Percentiles rank a stretch among this genome's conserved stretches.
Conservation (phyloP, 2,797 vertebrate genomes). For the Typhlichthys subterraneus region DNA sequence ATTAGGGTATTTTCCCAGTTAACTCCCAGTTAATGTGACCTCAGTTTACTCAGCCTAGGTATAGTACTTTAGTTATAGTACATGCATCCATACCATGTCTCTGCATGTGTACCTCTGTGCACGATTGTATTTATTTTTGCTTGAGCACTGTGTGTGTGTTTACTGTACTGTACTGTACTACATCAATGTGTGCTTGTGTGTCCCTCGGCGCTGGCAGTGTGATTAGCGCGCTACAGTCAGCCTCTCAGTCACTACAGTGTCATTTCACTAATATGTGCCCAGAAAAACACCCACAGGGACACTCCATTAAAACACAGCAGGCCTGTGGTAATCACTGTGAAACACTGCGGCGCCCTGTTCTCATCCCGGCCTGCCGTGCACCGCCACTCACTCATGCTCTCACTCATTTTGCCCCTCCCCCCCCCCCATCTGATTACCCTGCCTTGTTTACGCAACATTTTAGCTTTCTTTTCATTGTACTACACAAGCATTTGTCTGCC, state of each 20-base stretch:
- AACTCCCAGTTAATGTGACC: conserved; percentile 27
- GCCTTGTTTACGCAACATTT: too few relatives aligned
- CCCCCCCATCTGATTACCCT: too few relatives aligned
- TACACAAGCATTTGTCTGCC: too few relatives aligned
- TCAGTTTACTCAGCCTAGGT: neutral
- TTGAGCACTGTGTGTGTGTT: conserved; percentile 17
- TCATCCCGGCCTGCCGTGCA: too few relatives aligned
- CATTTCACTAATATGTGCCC: conserved; percentile 64
- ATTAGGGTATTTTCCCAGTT: too few relatives aligned
- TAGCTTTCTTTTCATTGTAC: too few relatives aligned
- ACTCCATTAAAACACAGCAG: conserved; percentile 48
- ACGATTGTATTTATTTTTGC: conserved; percentile 7
- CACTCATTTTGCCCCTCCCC: too few relatives aligned
- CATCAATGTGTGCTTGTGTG: conserved; percentile 20
- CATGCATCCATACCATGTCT: neutral
- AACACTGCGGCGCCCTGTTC: too few relatives aligned
- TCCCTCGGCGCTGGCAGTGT: conserved; percentile 46
- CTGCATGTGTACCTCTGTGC: conserved; percentile 8
- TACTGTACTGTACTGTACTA: too few relatives aligned
- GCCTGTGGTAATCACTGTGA: conserved; percentile 18
- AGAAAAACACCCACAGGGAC: conserved; percentile 55
- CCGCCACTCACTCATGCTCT: too few relatives aligned
- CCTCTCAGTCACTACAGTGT: conserved; percentile 51
- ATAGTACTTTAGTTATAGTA: too few relatives aligned
- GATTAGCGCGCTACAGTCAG: conserved; percentile 54